Evolutionary conservation across 1,140 invertebrate genomes (phyloP).

Genomic region (Trichoplusia ni): DNA sequence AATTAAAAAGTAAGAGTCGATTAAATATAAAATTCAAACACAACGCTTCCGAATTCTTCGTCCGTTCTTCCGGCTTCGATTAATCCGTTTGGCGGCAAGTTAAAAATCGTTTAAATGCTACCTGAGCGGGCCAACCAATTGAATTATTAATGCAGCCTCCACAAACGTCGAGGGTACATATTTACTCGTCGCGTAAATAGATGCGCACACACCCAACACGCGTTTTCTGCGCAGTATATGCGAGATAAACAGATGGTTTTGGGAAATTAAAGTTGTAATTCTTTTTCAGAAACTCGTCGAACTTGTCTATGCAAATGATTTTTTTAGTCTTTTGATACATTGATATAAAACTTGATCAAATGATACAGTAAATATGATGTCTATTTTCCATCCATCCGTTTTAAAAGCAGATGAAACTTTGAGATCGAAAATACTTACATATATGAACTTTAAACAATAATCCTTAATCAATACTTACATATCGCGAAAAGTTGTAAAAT

Average conservation of each 20-base stretch:
- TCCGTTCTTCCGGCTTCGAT: constrained; percentile 54
- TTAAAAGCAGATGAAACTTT: too few relatives aligned
- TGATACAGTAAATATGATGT: too few relatives aligned
- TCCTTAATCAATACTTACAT: too few relatives aligned
- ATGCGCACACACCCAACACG: constrained; percentile 79
- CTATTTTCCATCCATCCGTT: too few relatives aligned
- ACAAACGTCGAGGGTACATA: constrained; percentile 77
- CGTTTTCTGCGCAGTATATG: constrained; percentile 65
- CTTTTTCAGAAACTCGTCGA: background rate
- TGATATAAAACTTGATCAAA: too few relatives aligned
- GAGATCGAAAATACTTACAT: too few relatives aligned
- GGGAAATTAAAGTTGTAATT: background rate
- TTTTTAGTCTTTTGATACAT: too few relatives aligned
- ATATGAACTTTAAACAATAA: too few relatives aligned
- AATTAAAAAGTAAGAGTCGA: constrained; percentile 32
- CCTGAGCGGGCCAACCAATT: constrained; percentile 76
- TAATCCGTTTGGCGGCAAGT: constrained; percentile 77
- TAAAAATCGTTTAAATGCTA: constrained; percentile 80
- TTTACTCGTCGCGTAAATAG: constrained; percentile 80
- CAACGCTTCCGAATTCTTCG: constrained; percentile 33
- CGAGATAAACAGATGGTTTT: constrained; percentile 11
- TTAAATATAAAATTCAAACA: constrained; percentile 34
- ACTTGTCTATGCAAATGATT: background rate
- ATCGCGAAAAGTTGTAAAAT: too few relatives aligned
- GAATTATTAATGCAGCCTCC: constrained; percentile 81